Base-by-base conservation (phyloP, 1,140 invertebrate species). In the Acromyrmex heyeri region DNA sequence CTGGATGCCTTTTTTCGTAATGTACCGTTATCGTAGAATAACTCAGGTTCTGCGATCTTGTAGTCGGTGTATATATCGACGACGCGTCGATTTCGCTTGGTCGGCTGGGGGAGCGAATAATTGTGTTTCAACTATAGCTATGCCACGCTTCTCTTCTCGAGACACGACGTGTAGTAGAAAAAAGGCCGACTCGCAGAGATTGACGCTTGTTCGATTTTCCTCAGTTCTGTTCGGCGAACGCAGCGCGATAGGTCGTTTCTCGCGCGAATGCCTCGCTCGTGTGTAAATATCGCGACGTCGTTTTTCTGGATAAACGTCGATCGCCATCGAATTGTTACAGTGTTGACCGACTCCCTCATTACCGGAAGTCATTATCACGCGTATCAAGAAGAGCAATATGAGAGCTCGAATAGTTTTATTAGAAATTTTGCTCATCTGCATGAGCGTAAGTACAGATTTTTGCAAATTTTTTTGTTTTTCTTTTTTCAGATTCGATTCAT, bases 1-100 rank as follows among this genome's bases (percentile, higher is more conserved):
- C 93, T 93, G 91, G 81, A 93, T 93, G 92, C 87, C 91, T 92
- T 93, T 93, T 93, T 93, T 93, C 90, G 89, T 92, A 48, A 69
- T 89, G 83, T 93, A 93, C 93, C 93, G 93, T 93, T 93, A 93
- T 78, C 57, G 59, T 90, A 87, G 90, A 90, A 90, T 91, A 93
- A 88, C 91, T 90, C 88, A 69, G 83, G 72, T 86, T 90, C 89
- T 85, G 34, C 48, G 72, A 92, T 86, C 86, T 73, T 55, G 44
- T 50, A 12, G 73, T 64, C 24, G 14, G 55, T 64, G 67, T 65
- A 55, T 69, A 30, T 83, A 73, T 82, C 53, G 14, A 61, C 38
- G 34, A 48, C 69, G 38, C 50, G 69, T 83, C 79, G 69, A 87
- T 87, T 88, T 90, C 61, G 62, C 73, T 77, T 88, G 86, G 87